Conservation (phyloP, 2,888 invertebrate genomes). For the Carabus problematicus region DNA sequence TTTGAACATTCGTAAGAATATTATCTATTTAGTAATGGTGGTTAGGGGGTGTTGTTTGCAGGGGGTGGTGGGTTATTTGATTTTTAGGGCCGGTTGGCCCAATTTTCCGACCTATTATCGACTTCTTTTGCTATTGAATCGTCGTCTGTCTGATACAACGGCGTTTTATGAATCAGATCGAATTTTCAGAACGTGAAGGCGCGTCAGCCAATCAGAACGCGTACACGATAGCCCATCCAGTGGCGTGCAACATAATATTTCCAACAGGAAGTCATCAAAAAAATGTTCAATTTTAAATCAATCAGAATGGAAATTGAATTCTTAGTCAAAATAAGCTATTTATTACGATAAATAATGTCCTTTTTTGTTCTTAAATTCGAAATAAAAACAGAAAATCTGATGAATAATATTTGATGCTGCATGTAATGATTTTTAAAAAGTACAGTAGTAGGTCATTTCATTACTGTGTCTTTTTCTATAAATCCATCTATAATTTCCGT, state of each 20-base stretch:
- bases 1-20: background rate
- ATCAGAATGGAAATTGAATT: no score
- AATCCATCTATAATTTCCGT: no score
- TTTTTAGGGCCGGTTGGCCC: background rate
- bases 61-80: background rate
- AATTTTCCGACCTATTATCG: background rate
- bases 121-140: background rate
- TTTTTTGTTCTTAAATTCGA: no score
- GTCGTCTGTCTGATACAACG: background rate
- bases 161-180: conserved; percentile 8
- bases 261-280: background rate
- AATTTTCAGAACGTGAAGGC: background rate
- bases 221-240: background rate
- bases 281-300: background rate
- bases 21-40: background rate
- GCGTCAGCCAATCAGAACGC: conserved; percentile 11
- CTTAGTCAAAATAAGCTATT: no score
- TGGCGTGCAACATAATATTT: background rate
- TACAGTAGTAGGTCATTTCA: no score
- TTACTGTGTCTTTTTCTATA: no score
- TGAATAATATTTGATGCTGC: no score
- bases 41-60: background rate
- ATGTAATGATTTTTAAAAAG: no score
- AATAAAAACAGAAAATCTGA: no score
- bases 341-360: no score